Conservation (phyloP, 2,113 vertebrate species). For the Anarrhichthys ocellatus region DNA sequence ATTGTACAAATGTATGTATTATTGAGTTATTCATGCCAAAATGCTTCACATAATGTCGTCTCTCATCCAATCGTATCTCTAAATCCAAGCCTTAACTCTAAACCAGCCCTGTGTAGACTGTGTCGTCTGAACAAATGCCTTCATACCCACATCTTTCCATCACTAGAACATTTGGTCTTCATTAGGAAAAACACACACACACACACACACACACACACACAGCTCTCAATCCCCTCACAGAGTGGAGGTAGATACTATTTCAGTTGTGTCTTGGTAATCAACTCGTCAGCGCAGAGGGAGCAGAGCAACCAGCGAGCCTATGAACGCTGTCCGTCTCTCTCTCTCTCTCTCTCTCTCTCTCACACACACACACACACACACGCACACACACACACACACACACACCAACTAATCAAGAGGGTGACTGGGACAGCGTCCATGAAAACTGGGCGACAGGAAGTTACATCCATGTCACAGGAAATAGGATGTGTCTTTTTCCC, state of each 20-base stretch:
- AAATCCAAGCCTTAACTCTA: neutral
- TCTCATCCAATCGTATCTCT: neutral
- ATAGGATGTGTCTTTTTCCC: constrained; percentile 78
- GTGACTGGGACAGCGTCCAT: constrained; percentile 49
- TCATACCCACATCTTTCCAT: constrained; percentile 31
- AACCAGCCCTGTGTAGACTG: neutral
- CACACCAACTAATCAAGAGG: constrained; percentile 61
- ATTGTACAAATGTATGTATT: neutral
- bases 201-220: constrained; percentile 26
- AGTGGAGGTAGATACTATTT: constrained; percentile 64
- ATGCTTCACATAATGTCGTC: neutral
- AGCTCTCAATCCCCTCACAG: constrained; percentile 21
- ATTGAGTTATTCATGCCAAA: neutral
- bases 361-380: constrained; percentile 5
- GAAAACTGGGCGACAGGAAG: constrained; percentile 76
- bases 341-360: no score
- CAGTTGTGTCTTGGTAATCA: constrained; percentile 64
- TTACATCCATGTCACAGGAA: constrained; percentile 79
- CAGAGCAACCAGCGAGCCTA: constrained; percentile 27
- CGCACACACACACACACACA: constrained; percentile 3
- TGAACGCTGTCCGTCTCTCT: constrained; percentile 46
- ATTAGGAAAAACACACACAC: constrained; percentile 49
- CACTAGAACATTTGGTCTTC: constrained; percentile 56
- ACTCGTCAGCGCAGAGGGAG: constrained; percentile 53
- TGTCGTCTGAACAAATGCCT: constrained; percentile 12